Base-by-base conservation (phyloP, 35 echinoderm and acorn worm genomes). In the Holothuria glaberrima region DNA sequence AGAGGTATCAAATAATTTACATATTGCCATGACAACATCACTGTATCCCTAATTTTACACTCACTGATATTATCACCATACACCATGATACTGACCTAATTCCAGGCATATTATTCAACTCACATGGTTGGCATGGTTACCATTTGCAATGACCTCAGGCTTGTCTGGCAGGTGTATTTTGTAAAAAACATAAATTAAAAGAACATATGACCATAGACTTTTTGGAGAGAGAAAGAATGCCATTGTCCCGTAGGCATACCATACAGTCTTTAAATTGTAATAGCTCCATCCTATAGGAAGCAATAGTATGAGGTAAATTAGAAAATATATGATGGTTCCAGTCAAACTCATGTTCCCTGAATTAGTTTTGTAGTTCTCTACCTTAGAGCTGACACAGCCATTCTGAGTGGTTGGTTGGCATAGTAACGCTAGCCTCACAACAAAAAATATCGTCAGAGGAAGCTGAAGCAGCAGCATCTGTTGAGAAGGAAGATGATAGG, bases 381-480 rank as follows among this genome's bases (percentile, higher is more conserved):
- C n/a, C 27, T 63, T 84, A 46, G 80, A 61, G 35, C 66, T 46
- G 3, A 70, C 60, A 46, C 21, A 87, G 10, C 85, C 85, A 87
- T 87, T 87, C 27, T 69, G 65, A 48, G 30, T 14, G 21, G 85
- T 18, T 18, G 60, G 50, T 48, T 44, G 77, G 16, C 83, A 45
- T 26, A 35, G 78, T 9, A 88, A 59, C 20, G 75, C 78, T 71
- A 93, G 56, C 26, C 89, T 76, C 1, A 93, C 57, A 25, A 87
- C 88, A 86, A 95, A 78, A 36, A 86, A 95, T 9, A 87, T 45
- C 21, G 90, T 95, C 6, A 95, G 52, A 17, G 91, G 91, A 46
- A 89, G 26, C 61, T 95, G 94, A 44, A 92, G 88, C 18, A 95
- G 66, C 28, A 92, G 16, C 89, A 95, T 88, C 94, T 95, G 90